Evolutionary conservation across 2,797 vertebrate species (phyloP).

Genomic region (Peromyscus eremicus): DNA sequence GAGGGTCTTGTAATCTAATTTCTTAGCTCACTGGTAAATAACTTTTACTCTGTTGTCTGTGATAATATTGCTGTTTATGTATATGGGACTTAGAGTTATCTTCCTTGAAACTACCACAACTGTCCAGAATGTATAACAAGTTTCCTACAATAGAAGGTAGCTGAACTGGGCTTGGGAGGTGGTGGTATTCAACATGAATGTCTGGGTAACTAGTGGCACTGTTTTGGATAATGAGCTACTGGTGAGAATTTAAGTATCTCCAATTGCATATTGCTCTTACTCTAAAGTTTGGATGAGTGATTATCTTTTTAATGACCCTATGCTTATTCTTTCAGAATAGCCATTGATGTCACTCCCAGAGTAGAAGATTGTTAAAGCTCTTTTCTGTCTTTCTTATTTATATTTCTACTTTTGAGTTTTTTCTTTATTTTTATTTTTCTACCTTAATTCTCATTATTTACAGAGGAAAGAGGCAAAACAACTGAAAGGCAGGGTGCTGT

Average conservation of each 20-base stretch:
- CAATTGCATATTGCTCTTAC: background rate
- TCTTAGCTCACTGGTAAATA: conserved; percentile 12
- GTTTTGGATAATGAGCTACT: background rate
- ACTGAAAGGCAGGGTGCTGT: background rate
- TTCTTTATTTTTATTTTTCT: background rate
- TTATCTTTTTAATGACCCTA: background rate
- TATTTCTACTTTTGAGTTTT: background rate
- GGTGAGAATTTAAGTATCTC: background rate
- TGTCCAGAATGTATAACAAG: background rate
- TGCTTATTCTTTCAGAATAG: background rate
- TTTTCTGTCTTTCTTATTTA: background rate
- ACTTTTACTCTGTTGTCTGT: background rate
- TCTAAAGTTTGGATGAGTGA: background rate
- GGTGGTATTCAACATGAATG: background rate
- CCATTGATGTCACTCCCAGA: background rate
- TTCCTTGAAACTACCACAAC: background rate
- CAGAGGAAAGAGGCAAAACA: conserved; percentile 5
- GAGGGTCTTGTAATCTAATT: background rate
- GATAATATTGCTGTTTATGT: background rate
- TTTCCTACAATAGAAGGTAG: background rate
- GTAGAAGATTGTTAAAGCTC: background rate
- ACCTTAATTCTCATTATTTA: background rate
- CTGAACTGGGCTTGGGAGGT: background rate
- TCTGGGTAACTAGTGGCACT: background rate
- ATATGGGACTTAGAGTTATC: background rate